phyloP scores from a whole-genome alignment of 2,888 invertebrate species.

The Oeneis ivallda region DNA sequence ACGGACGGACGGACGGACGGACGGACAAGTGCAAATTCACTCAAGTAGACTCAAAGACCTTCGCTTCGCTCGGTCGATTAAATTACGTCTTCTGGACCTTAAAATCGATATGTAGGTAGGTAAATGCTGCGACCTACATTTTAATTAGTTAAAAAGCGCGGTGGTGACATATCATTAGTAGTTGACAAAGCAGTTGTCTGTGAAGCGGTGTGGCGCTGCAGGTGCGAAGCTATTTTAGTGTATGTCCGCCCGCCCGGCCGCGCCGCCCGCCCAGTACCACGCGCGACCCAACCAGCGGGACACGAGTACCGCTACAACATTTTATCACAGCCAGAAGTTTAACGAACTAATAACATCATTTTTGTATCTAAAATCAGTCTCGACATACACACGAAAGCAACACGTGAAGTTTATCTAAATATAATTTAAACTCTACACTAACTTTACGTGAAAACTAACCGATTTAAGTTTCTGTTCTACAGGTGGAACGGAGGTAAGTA shows the following conservation, averaged over 20 bases:
- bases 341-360: constrained; percentile 20
- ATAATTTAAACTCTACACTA: neutral
- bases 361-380: neutral
- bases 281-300: constrained; percentile 44
- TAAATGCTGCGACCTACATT: constrained; percentile 22
- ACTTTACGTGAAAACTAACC: neutral
- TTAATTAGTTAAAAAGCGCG: constrained; percentile 29
- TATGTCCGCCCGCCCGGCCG: constrained; percentile 47
- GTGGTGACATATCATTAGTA: constrained; percentile 57
- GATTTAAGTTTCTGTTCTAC: neutral
- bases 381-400: neutral
- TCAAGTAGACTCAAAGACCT: too few species aligned
- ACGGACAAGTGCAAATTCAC: too few species aligned
- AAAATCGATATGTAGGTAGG: constrained; percentile 14
- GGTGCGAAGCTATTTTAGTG: constrained; percentile 76
- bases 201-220: constrained; percentile 59
- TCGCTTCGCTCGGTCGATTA: too few species aligned
- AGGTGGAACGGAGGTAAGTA: constrained; percentile 26
- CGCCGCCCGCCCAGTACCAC: constrained; percentile 71
- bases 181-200: constrained; percentile 69
- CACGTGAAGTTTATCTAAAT: neutral
- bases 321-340: constrained; percentile 31
- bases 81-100: neutral
- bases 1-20: too few species aligned
- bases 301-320: constrained; percentile 22